Percentiles rank a stretch among this genome's conserved stretches.
Conservation (phyloP, 1,140 invertebrate genomes). For the Aethina tumida region DNA sequence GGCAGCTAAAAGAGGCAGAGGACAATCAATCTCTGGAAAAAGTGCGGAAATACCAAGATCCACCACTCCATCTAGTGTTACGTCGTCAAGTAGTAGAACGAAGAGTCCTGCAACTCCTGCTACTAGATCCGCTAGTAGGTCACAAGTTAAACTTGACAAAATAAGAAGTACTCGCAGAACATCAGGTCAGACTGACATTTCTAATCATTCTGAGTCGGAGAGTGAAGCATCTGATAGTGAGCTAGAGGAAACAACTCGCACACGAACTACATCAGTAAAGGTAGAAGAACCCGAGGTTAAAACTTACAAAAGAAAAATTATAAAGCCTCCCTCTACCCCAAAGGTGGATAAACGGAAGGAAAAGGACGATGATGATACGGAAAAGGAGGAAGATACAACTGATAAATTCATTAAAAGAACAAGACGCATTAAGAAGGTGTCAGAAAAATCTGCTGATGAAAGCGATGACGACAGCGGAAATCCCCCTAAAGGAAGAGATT, state of each 20-base stretch:
- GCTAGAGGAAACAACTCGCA: constrained; percentile 28
- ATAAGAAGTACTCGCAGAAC: constrained; percentile 32
- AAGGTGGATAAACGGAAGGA: constrained; percentile 33
- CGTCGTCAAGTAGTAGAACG: constrained; percentile 47
- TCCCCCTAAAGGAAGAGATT: constrained; percentile 55
- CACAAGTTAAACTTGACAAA: constrained; percentile 17
- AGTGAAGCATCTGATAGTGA: constrained; percentile 35
- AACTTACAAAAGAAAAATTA: constrained; percentile 19
- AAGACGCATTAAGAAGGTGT: constrained; percentile 25
- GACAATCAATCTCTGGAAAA: constrained; percentile 29
- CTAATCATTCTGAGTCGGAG: constrained; percentile 48
- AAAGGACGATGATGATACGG: constrained; percentile 32
- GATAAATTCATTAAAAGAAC: constrained; percentile 22
- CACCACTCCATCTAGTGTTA: constrained; percentile 49
- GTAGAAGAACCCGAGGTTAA: constrained; percentile 28
- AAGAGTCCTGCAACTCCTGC: constrained; percentile 52
- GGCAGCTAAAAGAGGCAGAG: constrained; percentile 35
- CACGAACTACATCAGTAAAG: constrained; percentile 32
- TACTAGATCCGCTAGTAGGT: constrained; percentile 18
- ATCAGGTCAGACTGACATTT: constrained; percentile 48
- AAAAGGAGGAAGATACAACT: constrained; percentile 32
- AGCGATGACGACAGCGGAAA: constrained; percentile 28
- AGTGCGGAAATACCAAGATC: constrained; percentile 41
- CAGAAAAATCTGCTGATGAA: constrained; percentile 25
- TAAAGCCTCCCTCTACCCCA: constrained; percentile 10